Evolutionary conservation across 2,888 invertebrate species (phyloP).

Genomic region (Nomada lathburiana): DNA sequence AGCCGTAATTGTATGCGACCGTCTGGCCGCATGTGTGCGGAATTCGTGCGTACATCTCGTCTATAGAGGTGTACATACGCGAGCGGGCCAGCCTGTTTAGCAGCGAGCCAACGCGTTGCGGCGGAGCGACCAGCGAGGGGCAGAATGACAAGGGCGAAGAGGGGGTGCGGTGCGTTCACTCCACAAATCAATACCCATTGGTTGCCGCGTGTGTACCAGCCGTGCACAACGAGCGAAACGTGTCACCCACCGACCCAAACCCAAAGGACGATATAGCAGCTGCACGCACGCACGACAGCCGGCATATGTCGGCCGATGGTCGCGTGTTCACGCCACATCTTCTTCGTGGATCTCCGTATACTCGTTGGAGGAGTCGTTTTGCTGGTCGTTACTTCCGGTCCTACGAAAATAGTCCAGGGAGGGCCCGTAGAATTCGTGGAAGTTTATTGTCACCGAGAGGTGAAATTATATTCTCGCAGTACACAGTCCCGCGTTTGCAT

Average conservation of each 20-base stretch:
- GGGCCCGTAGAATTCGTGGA: not conserved
- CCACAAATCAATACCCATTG: conserved; percentile 81
- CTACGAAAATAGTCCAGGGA: not conserved
- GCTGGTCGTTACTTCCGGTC: conserved; percentile 13
- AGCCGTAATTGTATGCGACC: conserved; percentile 47
- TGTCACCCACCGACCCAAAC: conserved; percentile 82
- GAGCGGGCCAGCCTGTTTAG: conserved; percentile 49
- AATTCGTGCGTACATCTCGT: conserved; percentile 48
- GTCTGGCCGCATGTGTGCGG: conserved; percentile 42
- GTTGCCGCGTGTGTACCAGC: conserved; percentile 67
- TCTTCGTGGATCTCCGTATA: conserved; percentile 39
- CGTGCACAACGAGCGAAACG: conserved; percentile 77
- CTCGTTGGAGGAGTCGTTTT: not conserved
- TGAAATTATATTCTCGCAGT: not conserved
- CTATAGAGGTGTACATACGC: conserved; percentile 24
- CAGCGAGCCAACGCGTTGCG: conserved; percentile 33
- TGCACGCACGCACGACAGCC: conserved; percentile 67
- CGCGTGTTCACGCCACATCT: conserved; percentile 47
- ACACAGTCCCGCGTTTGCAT: not conserved
- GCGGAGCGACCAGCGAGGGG: conserved; percentile 32
- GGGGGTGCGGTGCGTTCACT: conserved; percentile 68
- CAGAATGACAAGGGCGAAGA: conserved; percentile 41
- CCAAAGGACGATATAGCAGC: conserved; percentile 74
- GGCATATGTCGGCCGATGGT: conserved; percentile 67
- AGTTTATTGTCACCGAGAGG: not conserved